Percentiles rank a stretch among this genome's conserved stretches.
Evolutionary conservation across 2,113 vertebrate genomes (phyloP).

Genomic region (Pheucticus melanocephalus): DNA sequence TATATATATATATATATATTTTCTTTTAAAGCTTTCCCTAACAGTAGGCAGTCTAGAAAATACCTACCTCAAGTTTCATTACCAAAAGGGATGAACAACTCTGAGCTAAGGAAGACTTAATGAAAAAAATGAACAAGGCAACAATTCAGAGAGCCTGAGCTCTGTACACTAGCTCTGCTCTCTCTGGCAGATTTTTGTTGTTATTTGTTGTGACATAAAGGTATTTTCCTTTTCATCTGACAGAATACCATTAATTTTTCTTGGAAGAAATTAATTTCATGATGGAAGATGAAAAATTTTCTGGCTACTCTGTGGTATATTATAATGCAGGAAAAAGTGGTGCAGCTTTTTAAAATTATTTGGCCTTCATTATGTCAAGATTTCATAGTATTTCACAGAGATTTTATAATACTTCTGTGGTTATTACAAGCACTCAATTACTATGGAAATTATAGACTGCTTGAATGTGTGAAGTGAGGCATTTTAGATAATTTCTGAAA

Average conservation of each 20-base stretch:
- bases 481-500: conserved; percentile 51
- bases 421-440: conserved; percentile 53
- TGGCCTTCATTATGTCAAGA: background rate
- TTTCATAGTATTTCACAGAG: background rate
- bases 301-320: background rate
- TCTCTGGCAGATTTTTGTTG: background rate
- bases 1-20: background rate
- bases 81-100: background rate
- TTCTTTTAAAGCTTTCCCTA: background rate
- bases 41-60: background rate
- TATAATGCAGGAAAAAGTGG: background rate
- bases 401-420: conserved; percentile 30
- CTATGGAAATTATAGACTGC: conserved; percentile 63
- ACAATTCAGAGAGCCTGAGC: background rate
- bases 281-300: background rate
- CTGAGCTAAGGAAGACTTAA: background rate
- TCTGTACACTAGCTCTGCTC: background rate
- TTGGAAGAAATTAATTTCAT: background rate
- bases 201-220: background rate
- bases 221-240: background rate
- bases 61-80: background rate
- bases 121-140: background rate
- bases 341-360: background rate
- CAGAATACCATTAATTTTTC: background rate
- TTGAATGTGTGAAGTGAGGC: conserved; percentile 53